Evolutionary conservation across 2,797 vertebrate genomes (phyloP).

Genomic region (Enteromius mattozi): DNA sequence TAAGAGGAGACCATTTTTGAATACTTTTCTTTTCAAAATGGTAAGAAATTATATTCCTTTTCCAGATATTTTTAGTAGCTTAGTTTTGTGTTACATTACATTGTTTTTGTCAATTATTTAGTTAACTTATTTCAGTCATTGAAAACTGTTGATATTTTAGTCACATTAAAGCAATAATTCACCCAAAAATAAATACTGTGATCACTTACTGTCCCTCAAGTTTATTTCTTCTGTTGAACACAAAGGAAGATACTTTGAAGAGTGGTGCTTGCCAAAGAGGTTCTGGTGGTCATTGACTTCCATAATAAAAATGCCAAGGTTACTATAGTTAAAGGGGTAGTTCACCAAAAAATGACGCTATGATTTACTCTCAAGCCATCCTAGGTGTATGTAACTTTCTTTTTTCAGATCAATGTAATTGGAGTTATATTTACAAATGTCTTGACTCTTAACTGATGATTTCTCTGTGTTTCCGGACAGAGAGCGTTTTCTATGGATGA

Average conservation of each 20-base stretch:
- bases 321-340: not conserved
- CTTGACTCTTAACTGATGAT: not conserved
- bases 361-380: not conserved
- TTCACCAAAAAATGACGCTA: not conserved
- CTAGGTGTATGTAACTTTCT: not conserved
- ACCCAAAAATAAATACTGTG: no score
- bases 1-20: no score
- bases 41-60: no score
- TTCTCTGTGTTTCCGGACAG: conserved; percentile 69
- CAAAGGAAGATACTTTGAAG: not conserved
- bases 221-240: not conserved
- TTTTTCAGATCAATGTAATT: not conserved
- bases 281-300: not conserved
- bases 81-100: no score
- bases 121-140: no score
- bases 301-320: not conserved
- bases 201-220: not conserved
- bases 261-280: not conserved
- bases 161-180: no score
- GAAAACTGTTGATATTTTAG: no score
- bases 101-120: no score
- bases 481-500: conserved; percentile 98
- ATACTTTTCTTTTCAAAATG: no score
- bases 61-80: no score
- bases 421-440: not conserved